These are phyloP conservation scores for Varroa destructor DNA, from an alignment of 1,140 invertebrate species.

Conservation along the genomic window DNA sequence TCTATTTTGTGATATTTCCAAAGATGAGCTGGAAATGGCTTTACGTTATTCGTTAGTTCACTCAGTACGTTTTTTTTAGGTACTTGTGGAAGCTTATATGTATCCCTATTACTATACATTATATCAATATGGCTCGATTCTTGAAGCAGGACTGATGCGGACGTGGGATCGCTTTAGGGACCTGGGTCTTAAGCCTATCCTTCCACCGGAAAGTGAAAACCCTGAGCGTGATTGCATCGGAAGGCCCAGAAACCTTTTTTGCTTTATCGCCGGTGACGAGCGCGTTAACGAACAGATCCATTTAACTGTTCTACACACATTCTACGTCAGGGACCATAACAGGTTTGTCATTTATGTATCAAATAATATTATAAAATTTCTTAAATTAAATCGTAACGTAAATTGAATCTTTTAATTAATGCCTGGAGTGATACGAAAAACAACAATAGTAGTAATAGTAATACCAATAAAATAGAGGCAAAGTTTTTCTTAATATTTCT, in stretches of 20 bases:
- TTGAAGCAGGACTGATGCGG: constrained; percentile 32
- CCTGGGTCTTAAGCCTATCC: constrained; percentile 69
- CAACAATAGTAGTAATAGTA: no score
- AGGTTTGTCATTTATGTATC: constrained; percentile 3
- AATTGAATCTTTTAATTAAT: no score
- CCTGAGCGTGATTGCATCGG: constrained; percentile 79
- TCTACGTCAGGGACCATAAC: constrained; percentile 46
- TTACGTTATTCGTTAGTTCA: no score
- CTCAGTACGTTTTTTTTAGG: not conserved
- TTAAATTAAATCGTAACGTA: not conserved
- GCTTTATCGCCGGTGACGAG: constrained; percentile 58
- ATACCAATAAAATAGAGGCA: no score
- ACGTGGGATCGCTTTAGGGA: constrained; percentile 50
- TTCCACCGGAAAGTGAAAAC: constrained; percentile 71
- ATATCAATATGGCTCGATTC: not conserved
- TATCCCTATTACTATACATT: not conserved
- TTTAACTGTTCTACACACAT: constrained; percentile 42
- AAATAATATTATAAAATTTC: constrained; percentile 35
- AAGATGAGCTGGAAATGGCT: no score
- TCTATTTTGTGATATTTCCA: no score
- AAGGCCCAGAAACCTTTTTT: constrained; percentile 61
- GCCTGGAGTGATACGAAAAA: no score
- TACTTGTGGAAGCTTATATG: not conserved
- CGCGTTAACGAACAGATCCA: constrained; percentile 46
- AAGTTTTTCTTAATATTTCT: no score